Conservation (phyloP, 2,888 invertebrate species). For the Drepanosiphum platanoidis region DNA sequence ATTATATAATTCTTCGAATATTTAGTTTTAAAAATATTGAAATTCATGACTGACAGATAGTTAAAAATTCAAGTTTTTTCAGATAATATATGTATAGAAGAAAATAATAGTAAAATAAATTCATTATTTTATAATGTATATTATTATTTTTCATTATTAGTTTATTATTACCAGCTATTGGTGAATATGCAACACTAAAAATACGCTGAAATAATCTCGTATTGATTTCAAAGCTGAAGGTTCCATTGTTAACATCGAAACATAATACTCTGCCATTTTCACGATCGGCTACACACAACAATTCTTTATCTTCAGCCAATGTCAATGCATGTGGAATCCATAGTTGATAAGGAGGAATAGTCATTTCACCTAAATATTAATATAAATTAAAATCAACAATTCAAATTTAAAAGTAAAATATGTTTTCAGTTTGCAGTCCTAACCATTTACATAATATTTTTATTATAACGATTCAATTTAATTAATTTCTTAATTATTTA, state of each 20-base stretch:
- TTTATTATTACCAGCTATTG: slow-evolving; percentile 36
- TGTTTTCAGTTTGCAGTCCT: background rate
- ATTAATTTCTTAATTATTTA: too few relatives aligned
- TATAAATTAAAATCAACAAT: background rate
- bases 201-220: slow-evolving; percentile 40
- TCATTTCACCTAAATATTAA: slow-evolving; percentile 32
- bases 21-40: too few relatives aligned
- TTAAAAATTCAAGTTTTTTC: background rate
- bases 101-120: too few relatives aligned
- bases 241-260: slow-evolving; percentile 63
- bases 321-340: slow-evolving; percentile 86
- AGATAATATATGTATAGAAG: background rate
- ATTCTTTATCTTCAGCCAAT: slow-evolving; percentile 83
- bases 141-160: background rate
- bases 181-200: slow-evolving; percentile 54
- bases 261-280: slow-evolving; percentile 94
- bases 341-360: slow-evolving; percentile 50
- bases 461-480: background rate
- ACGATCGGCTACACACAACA: slow-evolving; percentile 93
- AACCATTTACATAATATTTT: background rate
- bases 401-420: background rate
- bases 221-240: slow-evolving; percentile 38
- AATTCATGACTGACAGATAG: background rate
- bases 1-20: too few relatives aligned
- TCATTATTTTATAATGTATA: background rate